These are phyloP conservation scores for Tinea trinotella DNA, from an alignment of 2,888 invertebrate genomes.

Conservation along the genomic window DNA sequence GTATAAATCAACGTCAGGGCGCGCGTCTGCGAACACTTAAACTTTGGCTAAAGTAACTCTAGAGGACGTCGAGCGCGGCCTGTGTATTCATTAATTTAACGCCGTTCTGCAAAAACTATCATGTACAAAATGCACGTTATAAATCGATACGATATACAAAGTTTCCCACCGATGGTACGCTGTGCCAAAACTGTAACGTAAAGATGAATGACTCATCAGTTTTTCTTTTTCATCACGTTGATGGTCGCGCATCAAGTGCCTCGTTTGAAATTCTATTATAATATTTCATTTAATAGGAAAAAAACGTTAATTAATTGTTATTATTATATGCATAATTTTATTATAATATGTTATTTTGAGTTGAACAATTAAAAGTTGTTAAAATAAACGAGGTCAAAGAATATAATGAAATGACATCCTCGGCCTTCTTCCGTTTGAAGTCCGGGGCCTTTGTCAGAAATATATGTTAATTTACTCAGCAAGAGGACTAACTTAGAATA, in stretches of 20 bases:
- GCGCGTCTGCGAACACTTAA: constrained; percentile 22
- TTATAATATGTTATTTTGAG: not conserved
- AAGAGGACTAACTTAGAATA: constrained; percentile 22
- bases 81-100: constrained; percentile 21
- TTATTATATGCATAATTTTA: too few species aligned
- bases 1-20: constrained; percentile 23
- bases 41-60: constrained; percentile 21
- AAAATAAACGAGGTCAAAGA: constrained; percentile 18
- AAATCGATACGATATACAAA: constrained; percentile 18
- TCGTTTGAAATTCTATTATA: not conserved
- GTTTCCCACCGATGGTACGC: not conserved
- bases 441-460: constrained; percentile 33
- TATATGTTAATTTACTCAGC: constrained; percentile 50
- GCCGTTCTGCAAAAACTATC: constrained; percentile 19
- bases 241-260: not conserved
- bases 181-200: constrained; percentile 9
- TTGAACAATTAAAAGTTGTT: constrained; percentile 1
- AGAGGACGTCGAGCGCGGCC: constrained; percentile 17
- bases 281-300: too few species aligned
- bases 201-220: constrained; percentile 15
- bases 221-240: constrained; percentile 10
- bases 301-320: too few species aligned
- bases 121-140: constrained; percentile 21
- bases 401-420: constrained; percentile 22
- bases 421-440: constrained; percentile 27